Evolutionary conservation across 2,888 invertebrate genomes (phyloP).

Genomic region (Drosophila hamatofila): DNA sequence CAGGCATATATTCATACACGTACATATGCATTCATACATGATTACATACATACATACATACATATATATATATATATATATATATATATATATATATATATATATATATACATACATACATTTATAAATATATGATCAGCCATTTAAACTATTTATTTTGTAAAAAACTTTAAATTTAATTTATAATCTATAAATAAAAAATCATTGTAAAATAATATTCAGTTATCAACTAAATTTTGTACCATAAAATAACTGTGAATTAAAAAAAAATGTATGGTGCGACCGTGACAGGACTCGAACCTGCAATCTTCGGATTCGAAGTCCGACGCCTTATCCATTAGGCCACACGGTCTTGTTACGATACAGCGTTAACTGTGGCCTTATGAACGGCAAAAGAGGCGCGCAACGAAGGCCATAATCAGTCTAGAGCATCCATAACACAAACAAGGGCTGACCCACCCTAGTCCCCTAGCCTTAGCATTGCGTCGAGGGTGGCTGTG

Average conservation of each 20-base stretch:
- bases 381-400: slow-evolving; percentile 57
- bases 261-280: slow-evolving; percentile 34
- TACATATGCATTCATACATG: background rate
- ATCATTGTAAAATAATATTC: background rate
- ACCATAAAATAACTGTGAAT: background rate
- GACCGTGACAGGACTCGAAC: slow-evolving; percentile 86
- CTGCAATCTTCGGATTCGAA: slow-evolving; percentile 86
- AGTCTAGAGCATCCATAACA: slow-evolving; percentile 53
- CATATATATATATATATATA: background rate
- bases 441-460: slow-evolving; percentile 33
- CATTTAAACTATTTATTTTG: no score
- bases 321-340: slow-evolving; percentile 86
- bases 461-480: slow-evolving; percentile 11
- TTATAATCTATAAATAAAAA: no score
- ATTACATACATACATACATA: background rate
- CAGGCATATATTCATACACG: background rate
- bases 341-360: slow-evolving; percentile 85
- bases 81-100: background rate
- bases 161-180: no score
- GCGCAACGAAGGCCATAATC: slow-evolving; percentile 22
- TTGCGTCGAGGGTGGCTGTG: slow-evolving; percentile 30
- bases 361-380: slow-evolving; percentile 40
- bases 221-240: background rate
- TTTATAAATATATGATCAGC: no score
- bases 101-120: background rate